Percentiles rank a stretch among this genome's conserved stretches.
These are phyloP conservation scores for Eristalinus aeneus DNA, from an alignment of 2,888 invertebrate genomes.

Conservation along the genomic window DNA sequence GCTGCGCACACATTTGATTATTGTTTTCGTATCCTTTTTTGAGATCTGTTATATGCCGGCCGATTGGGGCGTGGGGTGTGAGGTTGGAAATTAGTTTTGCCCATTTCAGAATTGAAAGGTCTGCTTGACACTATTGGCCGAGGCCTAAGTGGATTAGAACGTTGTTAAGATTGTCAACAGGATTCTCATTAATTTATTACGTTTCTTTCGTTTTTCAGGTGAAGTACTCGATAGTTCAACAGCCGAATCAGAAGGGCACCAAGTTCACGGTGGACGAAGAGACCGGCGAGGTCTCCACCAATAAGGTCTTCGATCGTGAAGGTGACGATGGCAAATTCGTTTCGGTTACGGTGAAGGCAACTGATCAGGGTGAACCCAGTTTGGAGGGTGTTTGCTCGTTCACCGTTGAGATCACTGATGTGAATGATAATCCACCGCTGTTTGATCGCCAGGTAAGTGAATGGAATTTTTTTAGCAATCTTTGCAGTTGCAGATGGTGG, in stretches of 20 bases:
- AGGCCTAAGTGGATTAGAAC: neutral
- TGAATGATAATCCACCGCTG: constrained; percentile 97
- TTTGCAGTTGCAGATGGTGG: too few relatives aligned
- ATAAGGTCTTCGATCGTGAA: constrained; percentile 98
- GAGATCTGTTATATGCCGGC: neutral
- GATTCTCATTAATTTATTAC: neutral
- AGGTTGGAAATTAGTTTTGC: neutral
- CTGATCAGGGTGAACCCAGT: constrained; percentile 98
- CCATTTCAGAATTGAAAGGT: neutral
- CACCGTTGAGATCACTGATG: constrained; percentile 98
- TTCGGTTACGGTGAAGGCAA: constrained; percentile 97
- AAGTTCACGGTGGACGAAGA: constrained; percentile 98
- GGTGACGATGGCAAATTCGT: constrained; percentile 98
- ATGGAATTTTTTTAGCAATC: constrained; percentile 72
- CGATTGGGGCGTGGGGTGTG: neutral
- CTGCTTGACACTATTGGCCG: neutral
- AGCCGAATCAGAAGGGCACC: constrained; percentile 96
- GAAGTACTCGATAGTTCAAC: constrained; percentile 98
- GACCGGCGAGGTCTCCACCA: constrained; percentile 96
- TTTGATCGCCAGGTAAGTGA: constrained; percentile 93
- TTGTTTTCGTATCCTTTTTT: constrained; percentile 1
- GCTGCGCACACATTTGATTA: constrained; percentile 22
- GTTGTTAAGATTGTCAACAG: neutral
- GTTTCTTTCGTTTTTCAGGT: constrained; percentile 81
- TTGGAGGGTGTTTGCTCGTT: constrained; percentile 99